These are phyloP conservation scores for Spilogale gracilis DNA, from an alignment of 2,113 vertebrate genomes.

Conservation along the genomic window DNA sequence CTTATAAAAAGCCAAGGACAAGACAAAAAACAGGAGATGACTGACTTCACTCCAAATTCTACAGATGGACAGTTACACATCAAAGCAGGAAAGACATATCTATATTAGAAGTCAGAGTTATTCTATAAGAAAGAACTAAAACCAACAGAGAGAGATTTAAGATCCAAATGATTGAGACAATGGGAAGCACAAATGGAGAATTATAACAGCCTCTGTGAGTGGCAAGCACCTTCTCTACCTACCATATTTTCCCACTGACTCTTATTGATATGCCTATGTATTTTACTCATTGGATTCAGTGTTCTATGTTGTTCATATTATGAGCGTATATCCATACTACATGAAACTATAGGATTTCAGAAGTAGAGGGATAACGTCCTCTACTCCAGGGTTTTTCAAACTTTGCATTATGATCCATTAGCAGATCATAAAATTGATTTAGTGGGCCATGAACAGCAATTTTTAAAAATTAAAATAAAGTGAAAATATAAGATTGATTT, in stretches of 20 bases:
- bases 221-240: not conserved
- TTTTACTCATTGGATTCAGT: not conserved
- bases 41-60: not conserved
- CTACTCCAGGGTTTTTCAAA: not conserved
- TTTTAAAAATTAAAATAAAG: conserved; percentile 30
- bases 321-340: not conserved
- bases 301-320: not conserved
- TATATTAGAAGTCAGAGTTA: not conserved
- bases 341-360: not conserved
- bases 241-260: not conserved
- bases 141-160: not conserved
- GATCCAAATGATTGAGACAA: not conserved
- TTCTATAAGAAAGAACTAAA: conserved; percentile 10
- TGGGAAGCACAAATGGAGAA: not conserved
- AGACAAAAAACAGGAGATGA: not conserved
- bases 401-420: not conserved
- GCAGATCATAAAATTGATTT: conserved; percentile 2
- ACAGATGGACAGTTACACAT: not conserved
- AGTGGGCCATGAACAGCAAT: not conserved
- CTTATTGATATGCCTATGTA: not conserved
- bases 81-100: not conserved
- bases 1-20: not conserved
- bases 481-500: not conserved
- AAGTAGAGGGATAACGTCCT: not conserved
- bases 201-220: not conserved